Percentiles rank a stretch among this genome's conserved stretches.
phyloP scores from a whole-genome alignment of 53 echinoderm and acorn worm genomes.

The Holothuria scabra region DNA sequence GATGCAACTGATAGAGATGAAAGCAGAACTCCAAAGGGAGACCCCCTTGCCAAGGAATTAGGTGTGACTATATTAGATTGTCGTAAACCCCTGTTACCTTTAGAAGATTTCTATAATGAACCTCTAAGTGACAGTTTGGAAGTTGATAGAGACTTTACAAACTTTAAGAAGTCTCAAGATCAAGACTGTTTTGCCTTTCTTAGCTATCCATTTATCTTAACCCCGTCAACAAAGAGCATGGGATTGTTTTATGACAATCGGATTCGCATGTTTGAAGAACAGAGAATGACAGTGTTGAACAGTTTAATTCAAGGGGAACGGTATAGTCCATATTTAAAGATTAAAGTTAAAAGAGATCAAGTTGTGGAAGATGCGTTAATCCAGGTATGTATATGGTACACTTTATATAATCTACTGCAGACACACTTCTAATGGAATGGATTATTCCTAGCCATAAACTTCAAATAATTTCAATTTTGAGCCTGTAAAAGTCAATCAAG shows the following conservation, averaged over 20 bases:
- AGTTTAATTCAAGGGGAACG: constrained; percentile 95
- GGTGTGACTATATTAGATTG: constrained; percentile 71
- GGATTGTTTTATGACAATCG: constrained; percentile 96
- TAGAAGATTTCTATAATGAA: constrained; percentile 96
- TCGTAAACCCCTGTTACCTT: constrained; percentile 78
- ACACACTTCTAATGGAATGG: too few relatives aligned
- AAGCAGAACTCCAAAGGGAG: constrained; percentile 72
- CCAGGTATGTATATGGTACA: constrained; percentile 65
- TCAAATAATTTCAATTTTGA: too few relatives aligned
- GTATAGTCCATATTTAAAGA: constrained; percentile 88
- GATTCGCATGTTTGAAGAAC: constrained; percentile 92
- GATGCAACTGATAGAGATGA: constrained; percentile 65
- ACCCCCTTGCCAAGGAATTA: constrained; percentile 77
- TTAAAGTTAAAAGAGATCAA: constrained; percentile 87
- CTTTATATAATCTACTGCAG: neutral
- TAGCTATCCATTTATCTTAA: constrained; percentile 90
- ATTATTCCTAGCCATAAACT: too few relatives aligned
- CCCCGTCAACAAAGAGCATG: constrained; percentile 89
- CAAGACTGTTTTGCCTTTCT: constrained; percentile 82
- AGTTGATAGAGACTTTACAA: constrained; percentile 86
- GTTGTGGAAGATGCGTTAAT: constrained; percentile 93
- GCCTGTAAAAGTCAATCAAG: too few relatives aligned
- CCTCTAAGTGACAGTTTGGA: constrained; percentile 92
- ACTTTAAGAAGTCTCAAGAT: constrained; percentile 81
- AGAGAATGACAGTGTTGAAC: constrained; percentile 83